Percentiles rank a stretch among this genome's conserved stretches.
These are phyloP conservation scores for Furcifer pardalis DNA, from an alignment of 2,797 vertebrate species.

Conservation along the genomic window DNA sequence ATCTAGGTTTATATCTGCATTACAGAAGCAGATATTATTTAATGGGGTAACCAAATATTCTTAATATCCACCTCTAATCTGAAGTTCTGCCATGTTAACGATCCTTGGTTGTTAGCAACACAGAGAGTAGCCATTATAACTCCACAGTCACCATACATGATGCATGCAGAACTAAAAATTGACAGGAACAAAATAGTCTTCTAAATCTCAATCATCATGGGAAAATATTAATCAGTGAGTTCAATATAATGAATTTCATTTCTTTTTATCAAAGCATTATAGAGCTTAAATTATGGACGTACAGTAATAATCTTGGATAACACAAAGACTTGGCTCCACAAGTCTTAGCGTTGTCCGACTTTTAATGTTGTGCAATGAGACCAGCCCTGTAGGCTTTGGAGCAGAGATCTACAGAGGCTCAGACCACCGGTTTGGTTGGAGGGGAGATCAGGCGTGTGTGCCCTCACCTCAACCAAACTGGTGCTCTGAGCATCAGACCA, in stretches of 20 bases:
- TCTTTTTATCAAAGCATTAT: no score
- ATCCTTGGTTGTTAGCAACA: background rate
- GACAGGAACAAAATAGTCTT: background rate
- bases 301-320: no score
- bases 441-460: no score
- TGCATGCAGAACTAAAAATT: background rate
- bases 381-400: no score
- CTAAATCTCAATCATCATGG: background rate
- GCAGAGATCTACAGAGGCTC: no score
- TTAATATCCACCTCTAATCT: background rate
- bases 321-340: no score
- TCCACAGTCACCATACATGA: background rate
- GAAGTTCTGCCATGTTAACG: background rate
- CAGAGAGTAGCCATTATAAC: background rate
- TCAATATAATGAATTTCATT: background rate
- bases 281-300: no score
- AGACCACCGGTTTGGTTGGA: no score
- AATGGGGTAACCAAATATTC: background rate
- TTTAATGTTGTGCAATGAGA: no score
- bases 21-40: background rate
- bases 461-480: no score
- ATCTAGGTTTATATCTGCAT: background rate
- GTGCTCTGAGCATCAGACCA: no score
- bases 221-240: background rate
- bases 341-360: no score